These are phyloP conservation scores for Pterois miles DNA, from an alignment of 2,797 vertebrate species.

Conservation along the genomic window DNA sequence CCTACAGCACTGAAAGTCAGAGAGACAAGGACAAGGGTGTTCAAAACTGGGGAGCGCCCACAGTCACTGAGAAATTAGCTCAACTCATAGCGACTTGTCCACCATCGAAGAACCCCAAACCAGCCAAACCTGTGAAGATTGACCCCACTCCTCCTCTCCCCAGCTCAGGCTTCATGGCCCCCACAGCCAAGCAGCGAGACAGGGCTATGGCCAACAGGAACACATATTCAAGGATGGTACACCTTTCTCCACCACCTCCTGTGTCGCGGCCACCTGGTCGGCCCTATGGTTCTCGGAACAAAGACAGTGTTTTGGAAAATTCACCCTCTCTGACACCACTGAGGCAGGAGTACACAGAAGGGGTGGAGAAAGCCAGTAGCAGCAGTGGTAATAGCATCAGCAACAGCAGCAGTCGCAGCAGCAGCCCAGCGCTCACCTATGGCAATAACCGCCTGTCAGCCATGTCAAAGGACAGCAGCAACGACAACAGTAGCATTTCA, in stretches of 20 bases:
- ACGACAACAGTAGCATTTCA: slow-evolving; percentile 70
- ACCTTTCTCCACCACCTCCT: slow-evolving; percentile 81
- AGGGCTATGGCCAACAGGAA: slow-evolving; percentile 85
- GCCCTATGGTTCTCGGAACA: slow-evolving; percentile 85
- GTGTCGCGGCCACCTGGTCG: slow-evolving; percentile 86
- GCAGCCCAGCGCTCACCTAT: slow-evolving; percentile 75
- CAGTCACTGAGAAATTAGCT: slow-evolving; percentile 95
- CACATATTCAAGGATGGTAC: slow-evolving; percentile 83
- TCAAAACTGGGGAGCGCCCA: slow-evolving; percentile 90
- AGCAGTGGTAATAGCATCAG: slow-evolving; percentile 56
- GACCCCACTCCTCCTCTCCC: slow-evolving; percentile 70
- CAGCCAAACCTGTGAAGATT: slow-evolving; percentile 83
- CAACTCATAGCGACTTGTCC: slow-evolving; percentile 97
- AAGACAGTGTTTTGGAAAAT: slow-evolving; percentile 80
- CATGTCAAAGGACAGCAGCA: slow-evolving; percentile 71
- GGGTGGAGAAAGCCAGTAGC: slow-evolving; percentile 69
- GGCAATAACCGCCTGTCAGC: slow-evolving; percentile 70
- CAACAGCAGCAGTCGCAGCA: slow-evolving; percentile 73
- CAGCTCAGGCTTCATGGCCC: slow-evolving; percentile 83
- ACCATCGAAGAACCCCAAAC: slow-evolving; percentile 94
- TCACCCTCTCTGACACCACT: slow-evolving; percentile 49
- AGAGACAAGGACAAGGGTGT: slow-evolving; percentile 87
- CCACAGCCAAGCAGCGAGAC: slow-evolving; percentile 84
- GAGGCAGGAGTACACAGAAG: slow-evolving; percentile 80
- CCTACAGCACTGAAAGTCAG: slow-evolving; percentile 73